Conservation (phyloP, 2,797 vertebrate species). For the Argyrosomus regius region DNA sequence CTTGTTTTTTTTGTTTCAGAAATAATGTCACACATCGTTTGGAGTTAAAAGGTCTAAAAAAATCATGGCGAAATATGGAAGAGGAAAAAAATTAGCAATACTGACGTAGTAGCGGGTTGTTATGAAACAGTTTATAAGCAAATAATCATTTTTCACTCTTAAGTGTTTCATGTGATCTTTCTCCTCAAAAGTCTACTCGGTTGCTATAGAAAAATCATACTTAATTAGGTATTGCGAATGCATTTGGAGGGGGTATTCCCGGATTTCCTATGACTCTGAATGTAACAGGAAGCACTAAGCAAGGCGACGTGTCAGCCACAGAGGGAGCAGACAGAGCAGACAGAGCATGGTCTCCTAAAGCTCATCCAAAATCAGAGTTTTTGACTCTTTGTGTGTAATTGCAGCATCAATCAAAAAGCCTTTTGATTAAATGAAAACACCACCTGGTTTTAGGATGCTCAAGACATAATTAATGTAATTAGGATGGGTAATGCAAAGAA, state of each 20-base stretch:
- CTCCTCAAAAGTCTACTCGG: accelerated
- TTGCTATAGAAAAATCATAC: too few species aligned
- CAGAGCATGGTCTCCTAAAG: not conserved
- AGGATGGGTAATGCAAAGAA: not conserved
- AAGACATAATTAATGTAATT: not conserved
- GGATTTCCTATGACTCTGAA: slow-evolving; percentile 24
- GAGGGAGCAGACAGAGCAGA: not conserved
- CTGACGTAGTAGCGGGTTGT: not conserved
- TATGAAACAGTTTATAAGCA: accelerated
- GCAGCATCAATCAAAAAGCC: not conserved
- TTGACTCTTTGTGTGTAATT: not conserved
- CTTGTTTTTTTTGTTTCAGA: not conserved
- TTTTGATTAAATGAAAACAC: accelerated
- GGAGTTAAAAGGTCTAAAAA: too few species aligned
- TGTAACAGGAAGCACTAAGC: slow-evolving; percentile 33
- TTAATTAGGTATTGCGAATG: not conserved
- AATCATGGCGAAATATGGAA: not conserved
- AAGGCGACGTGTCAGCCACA: slow-evolving; percentile 72
- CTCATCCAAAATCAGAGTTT: not conserved
- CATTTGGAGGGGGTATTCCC: accelerated
- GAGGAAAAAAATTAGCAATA: not conserved
- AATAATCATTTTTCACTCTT: not conserved
- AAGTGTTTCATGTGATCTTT: not conserved
- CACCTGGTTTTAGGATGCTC: not conserved
- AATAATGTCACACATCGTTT: not conserved